phyloP scores from a whole-genome alignment of 1,140 invertebrate genomes.

The Sesamia nonagrioides region DNA sequence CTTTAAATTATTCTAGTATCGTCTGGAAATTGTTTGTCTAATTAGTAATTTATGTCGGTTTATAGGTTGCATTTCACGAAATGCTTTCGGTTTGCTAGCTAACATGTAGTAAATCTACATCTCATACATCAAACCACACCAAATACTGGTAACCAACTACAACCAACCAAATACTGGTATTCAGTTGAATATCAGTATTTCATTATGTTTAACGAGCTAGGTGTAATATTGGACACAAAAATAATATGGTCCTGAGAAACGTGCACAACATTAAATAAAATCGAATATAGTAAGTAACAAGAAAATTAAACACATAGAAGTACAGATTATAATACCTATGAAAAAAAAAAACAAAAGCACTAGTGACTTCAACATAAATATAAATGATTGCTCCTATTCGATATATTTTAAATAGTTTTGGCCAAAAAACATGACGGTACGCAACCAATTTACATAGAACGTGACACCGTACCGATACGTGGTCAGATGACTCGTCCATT shows the following conservation, averaged over 20 bases:
- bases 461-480: conserved; percentile 68
- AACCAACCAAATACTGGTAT: too few species aligned
- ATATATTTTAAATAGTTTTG: conserved; percentile 71
- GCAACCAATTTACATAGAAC: conserved; percentile 78
- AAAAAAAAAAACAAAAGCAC: conserved; percentile 5
- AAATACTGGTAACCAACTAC: too few species aligned
- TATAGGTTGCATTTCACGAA: not conserved
- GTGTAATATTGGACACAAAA: too few species aligned
- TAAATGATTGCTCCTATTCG: conserved; percentile 67
- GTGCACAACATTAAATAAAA: not conserved
- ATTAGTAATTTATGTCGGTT: not conserved
- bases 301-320: not conserved
- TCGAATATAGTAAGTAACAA: not conserved
- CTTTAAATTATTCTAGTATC: conserved; percentile 17
- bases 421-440: conserved; percentile 63
- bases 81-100: not conserved
- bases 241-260: too few species aligned
- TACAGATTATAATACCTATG: not conserved
- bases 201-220: too few species aligned
- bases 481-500: conserved; percentile 77
- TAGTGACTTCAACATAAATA: conserved; percentile 52
- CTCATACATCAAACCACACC: too few species aligned
- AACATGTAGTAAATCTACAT: too few species aligned
- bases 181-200: too few species aligned
- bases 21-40: conserved; percentile 10